Evolutionary conservation across 2,888 invertebrate genomes (phyloP).

Genomic region (Lasioglossum pauxillum): DNA sequence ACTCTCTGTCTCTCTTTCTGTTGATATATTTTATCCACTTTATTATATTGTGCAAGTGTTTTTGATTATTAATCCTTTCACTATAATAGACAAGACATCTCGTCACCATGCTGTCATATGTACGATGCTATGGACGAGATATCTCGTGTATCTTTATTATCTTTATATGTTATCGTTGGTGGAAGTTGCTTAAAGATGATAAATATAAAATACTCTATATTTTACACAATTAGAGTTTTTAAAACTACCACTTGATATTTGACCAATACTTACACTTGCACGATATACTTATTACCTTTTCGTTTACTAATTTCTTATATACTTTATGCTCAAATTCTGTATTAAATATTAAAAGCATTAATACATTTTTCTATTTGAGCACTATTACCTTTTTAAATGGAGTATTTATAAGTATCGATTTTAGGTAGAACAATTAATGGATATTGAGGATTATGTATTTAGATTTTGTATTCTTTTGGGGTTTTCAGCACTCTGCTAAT

Average conservation of each 20-base stretch:
- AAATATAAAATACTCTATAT: no score
- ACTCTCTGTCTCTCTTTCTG: background rate
- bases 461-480: conserved; percentile 27
- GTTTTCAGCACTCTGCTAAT: conserved; percentile 43
- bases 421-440: conserved; percentile 47
- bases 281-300: conserved; percentile 60
- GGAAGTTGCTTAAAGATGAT: no score
- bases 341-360: conserved; percentile 12
- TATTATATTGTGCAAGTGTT: conserved; percentile 59
- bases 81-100: no score
- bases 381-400: conserved; percentile 19
- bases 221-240: no score
- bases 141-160: no score
- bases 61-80: background rate
- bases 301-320: conserved; percentile 50
- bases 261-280: conserved; percentile 25
- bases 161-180: no score
- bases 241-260: background rate
- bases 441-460: conserved; percentile 25
- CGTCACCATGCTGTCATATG: no score
- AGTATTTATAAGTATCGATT: conserved; percentile 26
- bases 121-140: no score
- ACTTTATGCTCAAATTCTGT: conserved; percentile 38
- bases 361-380: conserved; percentile 13
- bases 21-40: conserved; percentile 9